A percentile compares a stretch with the other conserved stretches of the same genome.
phyloP scores from a whole-genome alignment of 1,140 invertebrate species.

The Psix sp. region DNA sequence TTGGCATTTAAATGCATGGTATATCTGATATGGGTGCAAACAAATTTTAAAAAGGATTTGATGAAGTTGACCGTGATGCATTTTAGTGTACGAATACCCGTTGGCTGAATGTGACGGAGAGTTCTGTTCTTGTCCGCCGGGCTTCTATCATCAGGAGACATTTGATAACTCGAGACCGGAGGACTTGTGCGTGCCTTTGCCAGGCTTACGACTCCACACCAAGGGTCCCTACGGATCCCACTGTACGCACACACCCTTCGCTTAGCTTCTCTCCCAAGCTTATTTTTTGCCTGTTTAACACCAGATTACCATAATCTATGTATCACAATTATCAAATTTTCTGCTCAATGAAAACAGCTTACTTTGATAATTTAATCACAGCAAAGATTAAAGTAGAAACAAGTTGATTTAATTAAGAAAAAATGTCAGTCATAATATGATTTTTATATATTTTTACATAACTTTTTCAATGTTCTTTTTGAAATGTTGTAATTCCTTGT shows the following conservation, averaged over 20 bases:
- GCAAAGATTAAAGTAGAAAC: no score
- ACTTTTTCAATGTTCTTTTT: no score
- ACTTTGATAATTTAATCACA: no score
- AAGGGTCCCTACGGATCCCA: slow-evolving; percentile 75
- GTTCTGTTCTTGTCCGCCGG: slow-evolving; percentile 76
- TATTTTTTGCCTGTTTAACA: slow-evolving; percentile 21
- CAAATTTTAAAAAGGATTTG: no score
- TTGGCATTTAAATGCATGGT: slow-evolving; percentile 20
- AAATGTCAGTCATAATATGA: no score
- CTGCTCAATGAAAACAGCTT: no score
- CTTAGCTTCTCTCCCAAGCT: slow-evolving; percentile 64
- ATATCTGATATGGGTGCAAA: no score
- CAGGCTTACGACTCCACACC: slow-evolving; percentile 70
- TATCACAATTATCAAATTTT: no score
- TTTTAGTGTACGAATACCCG: slow-evolving; percentile 74
- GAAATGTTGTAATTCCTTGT: no score
- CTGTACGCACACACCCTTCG: slow-evolving; percentile 69
- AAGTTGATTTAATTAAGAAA: no score
- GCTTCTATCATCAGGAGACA: slow-evolving; percentile 71
- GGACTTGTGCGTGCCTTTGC: slow-evolving; percentile 70
- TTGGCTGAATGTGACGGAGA: slow-evolving; percentile 75
- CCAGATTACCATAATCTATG: no score
- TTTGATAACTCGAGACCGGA: slow-evolving; percentile 49
- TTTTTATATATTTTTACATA: no score
- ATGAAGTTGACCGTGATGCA: slow-evolving; percentile 50